A percentile compares a stretch with the other conserved stretches of the same genome.
phyloP scores from a whole-genome alignment of 2,113 vertebrate genomes.

The Picathartes gymnocephalus region DNA sequence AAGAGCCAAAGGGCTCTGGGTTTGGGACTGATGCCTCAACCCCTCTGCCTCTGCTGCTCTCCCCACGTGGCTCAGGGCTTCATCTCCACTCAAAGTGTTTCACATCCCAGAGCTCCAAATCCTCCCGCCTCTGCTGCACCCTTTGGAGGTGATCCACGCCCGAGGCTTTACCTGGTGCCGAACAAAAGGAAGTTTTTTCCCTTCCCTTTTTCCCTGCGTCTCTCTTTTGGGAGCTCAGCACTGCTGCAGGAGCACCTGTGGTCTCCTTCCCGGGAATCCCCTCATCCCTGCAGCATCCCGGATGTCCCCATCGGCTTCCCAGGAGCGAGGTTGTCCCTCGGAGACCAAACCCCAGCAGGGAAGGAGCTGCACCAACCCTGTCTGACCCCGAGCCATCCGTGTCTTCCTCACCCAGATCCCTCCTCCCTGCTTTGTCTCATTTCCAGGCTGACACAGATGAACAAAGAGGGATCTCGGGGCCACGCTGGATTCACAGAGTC shows the following conservation, averaged over 20 bases:
- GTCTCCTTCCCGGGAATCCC: not conserved
- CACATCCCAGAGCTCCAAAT: not conserved
- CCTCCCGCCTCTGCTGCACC: not conserved
- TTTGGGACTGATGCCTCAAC: not conserved
- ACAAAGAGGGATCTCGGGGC: not conserved
- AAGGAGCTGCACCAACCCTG: rapidly evolving
- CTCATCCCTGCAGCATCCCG: not conserved
- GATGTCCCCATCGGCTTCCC: not conserved
- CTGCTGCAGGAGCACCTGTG: not conserved
- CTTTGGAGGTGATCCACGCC: not conserved
- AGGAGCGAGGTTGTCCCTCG: rapidly evolving
- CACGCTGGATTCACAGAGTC: not conserved
- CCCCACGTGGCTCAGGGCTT: not conserved
- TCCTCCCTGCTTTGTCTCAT: not conserved
- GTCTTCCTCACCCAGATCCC: not conserved
- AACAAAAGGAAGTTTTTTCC: not conserved
- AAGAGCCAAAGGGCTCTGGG: rapidly evolving
- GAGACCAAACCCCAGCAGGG: not conserved
- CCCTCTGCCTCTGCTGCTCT: not conserved
- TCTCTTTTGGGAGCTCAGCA: not conserved
- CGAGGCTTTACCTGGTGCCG: not conserved
- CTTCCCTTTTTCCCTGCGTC: too few relatives aligned
- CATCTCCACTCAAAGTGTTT: not conserved
- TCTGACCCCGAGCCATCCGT: rapidly evolving
- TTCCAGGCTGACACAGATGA: not conserved